phyloP scores from a whole-genome alignment of 2,888 invertebrate genomes.

The Actias luna region DNA sequence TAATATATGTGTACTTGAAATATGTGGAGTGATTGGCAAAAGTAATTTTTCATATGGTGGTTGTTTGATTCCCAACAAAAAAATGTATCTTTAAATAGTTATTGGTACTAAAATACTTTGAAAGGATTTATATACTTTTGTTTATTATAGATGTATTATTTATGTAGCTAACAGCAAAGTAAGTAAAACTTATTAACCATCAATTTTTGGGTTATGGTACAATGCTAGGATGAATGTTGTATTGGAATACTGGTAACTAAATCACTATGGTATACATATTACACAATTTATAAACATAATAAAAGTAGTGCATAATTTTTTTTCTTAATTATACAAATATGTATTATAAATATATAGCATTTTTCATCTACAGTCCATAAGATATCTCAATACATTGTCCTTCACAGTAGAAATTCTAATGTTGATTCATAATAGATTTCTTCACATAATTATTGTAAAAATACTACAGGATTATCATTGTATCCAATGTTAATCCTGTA shows the following conservation, averaged over 20 bases:
- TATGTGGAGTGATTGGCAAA: background rate
- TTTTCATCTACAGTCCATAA: background rate
- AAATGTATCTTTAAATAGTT: background rate
- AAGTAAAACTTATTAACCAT: background rate
- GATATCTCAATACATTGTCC: background rate
- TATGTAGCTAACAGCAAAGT: background rate
- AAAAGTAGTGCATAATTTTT: background rate
- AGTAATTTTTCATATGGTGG: background rate
- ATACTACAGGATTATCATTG: background rate
- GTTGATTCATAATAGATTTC: background rate
- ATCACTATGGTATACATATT: background rate
- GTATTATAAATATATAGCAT: background rate
- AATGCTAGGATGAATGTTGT: background rate
- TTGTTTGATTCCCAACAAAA: background rate
- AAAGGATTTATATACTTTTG: background rate
- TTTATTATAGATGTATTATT: constrained; percentile 4
- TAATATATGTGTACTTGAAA: background rate
- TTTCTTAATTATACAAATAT: background rate
- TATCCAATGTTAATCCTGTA: background rate
- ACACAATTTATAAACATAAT: background rate
- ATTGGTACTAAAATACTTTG: background rate
- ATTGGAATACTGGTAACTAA: background rate
- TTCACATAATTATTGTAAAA: background rate
- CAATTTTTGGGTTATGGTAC: background rate
- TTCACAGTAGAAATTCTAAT: background rate